Base-by-base conservation (phyloP, 2,113 vertebrate genomes). In the Lichenostomus cassidix region DNA sequence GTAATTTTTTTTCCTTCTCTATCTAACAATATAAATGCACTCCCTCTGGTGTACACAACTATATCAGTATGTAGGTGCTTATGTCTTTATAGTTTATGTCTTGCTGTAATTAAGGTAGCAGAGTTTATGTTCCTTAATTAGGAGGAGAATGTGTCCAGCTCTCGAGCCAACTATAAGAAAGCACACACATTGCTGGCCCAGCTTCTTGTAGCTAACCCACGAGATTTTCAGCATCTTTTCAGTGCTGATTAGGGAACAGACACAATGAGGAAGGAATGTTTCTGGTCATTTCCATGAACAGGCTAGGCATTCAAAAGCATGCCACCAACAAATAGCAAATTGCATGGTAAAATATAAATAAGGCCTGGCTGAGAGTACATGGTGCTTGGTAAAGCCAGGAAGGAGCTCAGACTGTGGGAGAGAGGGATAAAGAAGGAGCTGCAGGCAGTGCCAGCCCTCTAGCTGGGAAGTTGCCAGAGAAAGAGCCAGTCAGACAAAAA, bases 71-170 rank as follows among this genome's bases (percentile, higher is more conserved):
- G n/a, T 69, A 62, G 50, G 55, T 23, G 4, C 25, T 74, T 79
- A 7, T 1, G 3, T 58, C 58, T 5, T n/a, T 60, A 22, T 16
- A 16, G 46, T 87, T 93, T 93, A 73, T 14, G 13, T 50, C 59
- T 76, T 58, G 42, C 75, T 92, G 35, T 93, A 80, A 95, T 93
- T 92, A 80, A 94, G 63, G 59, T 35, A 80, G 56, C n/a, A 55
- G 50, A 73, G 46, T 93, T 95, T 88, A 70, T 80, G 88, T 88
- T 86, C 46, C 63, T 88, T 94, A 85, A 96, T 95, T 73, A 88
- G 85, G 55, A 91, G 21, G 17, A 82, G 12, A 69, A 56, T 33
- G n/a, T 65, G 58, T 85, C 58, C 20, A 69, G 9, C 46, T 91
- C 79, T 86, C 67, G 2, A 90, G 50, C 31, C 62, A 76, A 1